A percentile compares a stretch with the other conserved stretches of the same genome.
phyloP scores from a whole-genome alignment of 2,888 invertebrate genomes.

The Hirtodrosophila duncani region DNA sequence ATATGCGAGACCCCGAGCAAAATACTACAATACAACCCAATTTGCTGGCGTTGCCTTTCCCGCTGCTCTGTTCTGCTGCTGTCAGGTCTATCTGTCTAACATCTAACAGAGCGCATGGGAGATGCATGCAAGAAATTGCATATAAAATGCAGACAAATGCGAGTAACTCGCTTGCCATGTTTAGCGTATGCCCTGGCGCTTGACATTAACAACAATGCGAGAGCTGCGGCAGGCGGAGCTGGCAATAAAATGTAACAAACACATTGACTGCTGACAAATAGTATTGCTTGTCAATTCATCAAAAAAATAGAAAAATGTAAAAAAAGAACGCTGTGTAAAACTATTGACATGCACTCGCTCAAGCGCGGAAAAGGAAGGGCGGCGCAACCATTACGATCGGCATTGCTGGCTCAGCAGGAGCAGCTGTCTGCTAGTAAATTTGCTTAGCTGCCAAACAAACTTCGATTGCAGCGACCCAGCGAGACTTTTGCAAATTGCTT shows the following conservation, averaged over 20 bases:
- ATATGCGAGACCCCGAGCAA: no score
- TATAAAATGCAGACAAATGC: conserved; percentile 64
- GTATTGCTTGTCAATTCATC: conserved; percentile 78
- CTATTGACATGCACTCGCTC: conserved; percentile 41
- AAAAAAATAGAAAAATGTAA: conserved; percentile 52
- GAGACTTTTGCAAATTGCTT: conserved; percentile 73
- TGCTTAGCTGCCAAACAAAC: conserved; percentile 72
- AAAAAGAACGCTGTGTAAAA: conserved; percentile 39
- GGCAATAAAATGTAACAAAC: conserved; percentile 77
- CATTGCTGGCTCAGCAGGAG: conserved; percentile 52
- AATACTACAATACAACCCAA: conserved; percentile 61
- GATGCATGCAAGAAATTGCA: conserved; percentile 52
- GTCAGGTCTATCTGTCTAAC: conserved; percentile 48
- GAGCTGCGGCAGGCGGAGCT: conserved; percentile 29
- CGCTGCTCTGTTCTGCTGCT: conserved; percentile 10
- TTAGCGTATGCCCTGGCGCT: conserved; percentile 44
- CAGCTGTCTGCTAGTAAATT: conserved; percentile 49
- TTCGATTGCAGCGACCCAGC: conserved; percentile 49
- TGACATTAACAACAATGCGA: conserved; percentile 58
- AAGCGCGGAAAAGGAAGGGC: conserved; percentile 8
- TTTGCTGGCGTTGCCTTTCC: conserved; percentile 50
- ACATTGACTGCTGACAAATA: conserved; percentile 78
- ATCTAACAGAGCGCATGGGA: conserved; percentile 3
- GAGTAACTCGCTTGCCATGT: conserved; percentile 49
- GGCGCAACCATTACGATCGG: conserved; percentile 35